Percentiles rank a stretch among this genome's conserved stretches.
Conservation (phyloP, 2,797 vertebrate genomes). For the Mus minutoides region DNA sequence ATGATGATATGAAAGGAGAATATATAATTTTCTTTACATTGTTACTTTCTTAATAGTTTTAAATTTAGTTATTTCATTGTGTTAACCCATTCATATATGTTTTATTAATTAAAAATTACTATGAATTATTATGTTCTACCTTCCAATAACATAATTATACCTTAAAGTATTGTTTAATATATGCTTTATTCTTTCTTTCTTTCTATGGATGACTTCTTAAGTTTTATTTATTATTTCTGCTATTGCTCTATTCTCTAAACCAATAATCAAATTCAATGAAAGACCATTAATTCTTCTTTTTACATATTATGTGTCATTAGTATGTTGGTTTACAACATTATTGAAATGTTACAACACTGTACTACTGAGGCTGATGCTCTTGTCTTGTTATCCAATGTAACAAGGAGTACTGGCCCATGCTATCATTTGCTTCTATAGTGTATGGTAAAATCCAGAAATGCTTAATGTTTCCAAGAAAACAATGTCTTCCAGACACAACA, state of each 20-base stretch:
- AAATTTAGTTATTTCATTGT: background rate
- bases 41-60: background rate
- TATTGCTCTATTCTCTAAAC: background rate
- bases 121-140: background rate
- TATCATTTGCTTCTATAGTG: background rate
- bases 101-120: background rate
- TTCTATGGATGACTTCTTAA: background rate
- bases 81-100: background rate
- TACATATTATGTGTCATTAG: background rate
- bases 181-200: background rate
- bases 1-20: background rate
- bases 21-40: background rate
- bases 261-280: background rate
- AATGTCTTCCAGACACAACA: background rate
- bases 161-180: background rate
- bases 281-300: background rate
- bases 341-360: background rate
- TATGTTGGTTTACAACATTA: background rate
- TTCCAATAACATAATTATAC: background rate
- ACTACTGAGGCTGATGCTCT: background rate
- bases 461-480: background rate
- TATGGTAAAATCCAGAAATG: background rate
- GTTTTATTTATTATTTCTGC: background rate
- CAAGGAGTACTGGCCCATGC: background rate
- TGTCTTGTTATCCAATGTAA: background rate